phyloP scores from a whole-genome alignment of 2,797 vertebrate genomes.

The Cetoscarus ocellatus region DNA sequence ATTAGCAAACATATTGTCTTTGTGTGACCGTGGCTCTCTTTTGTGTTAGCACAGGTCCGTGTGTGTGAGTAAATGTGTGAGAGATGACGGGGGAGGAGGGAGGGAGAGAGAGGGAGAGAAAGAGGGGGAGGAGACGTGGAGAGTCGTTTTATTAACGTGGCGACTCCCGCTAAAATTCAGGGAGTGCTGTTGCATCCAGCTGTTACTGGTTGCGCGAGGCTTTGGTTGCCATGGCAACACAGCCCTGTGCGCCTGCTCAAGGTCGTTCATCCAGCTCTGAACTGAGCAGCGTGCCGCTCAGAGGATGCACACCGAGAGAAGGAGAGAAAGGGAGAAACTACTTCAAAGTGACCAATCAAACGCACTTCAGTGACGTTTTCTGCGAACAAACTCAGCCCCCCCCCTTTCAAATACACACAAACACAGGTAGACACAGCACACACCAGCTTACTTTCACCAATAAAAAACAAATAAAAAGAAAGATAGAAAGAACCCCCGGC shows the following conservation, averaged over 20 bases:
- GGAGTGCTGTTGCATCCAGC: slow-evolving; percentile 86
- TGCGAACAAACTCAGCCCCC: slow-evolving; percentile 46
- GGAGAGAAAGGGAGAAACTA: slow-evolving; percentile 38
- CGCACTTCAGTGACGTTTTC: slow-evolving; percentile 58
- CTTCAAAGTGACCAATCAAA: slow-evolving; percentile 81
- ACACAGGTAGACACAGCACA: slow-evolving; percentile 7
- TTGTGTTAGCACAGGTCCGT: slow-evolving; percentile 48
- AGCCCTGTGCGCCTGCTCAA: slow-evolving; percentile 91
- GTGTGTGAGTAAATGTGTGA: slow-evolving; percentile 24
- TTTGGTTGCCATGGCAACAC: slow-evolving; percentile 91
- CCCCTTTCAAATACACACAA: background rate
- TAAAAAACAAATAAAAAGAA: slow-evolving; percentile 66
- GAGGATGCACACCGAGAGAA: slow-evolving; percentile 61
- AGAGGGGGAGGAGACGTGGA: slow-evolving; percentile 55
- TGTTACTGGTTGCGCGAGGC: slow-evolving; percentile 86
- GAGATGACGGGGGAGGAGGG: background rate
- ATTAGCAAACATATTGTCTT: slow-evolving; percentile 37
- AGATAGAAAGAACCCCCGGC: slow-evolving; percentile 53
- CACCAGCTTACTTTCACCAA: slow-evolving; percentile 41
- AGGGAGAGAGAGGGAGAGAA: slow-evolving; percentile 12
- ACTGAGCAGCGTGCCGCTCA: slow-evolving; percentile 75
- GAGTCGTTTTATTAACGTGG: slow-evolving; percentile 81
- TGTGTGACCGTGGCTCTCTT: slow-evolving; percentile 32
- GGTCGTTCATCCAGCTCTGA: slow-evolving; percentile 91
- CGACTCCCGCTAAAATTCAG: slow-evolving; percentile 82